Conservation (phyloP, 2,888 invertebrate species). For the Tenthredo amoena region DNA sequence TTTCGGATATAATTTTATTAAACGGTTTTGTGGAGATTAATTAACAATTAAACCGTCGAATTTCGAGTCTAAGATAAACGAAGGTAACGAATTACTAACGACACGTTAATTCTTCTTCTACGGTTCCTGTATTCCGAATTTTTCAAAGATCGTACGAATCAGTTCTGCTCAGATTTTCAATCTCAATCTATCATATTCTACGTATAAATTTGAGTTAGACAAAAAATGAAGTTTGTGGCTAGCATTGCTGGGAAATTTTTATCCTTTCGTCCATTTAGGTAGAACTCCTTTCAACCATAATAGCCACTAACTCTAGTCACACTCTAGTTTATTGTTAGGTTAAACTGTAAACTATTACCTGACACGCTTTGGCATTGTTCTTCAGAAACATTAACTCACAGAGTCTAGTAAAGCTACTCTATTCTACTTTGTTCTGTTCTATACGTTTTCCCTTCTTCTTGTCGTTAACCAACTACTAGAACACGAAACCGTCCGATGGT, state of each 20-base stretch:
- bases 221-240: background rate
- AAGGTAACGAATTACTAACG: background rate
- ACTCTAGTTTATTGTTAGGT: background rate
- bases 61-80: background rate
- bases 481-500: background rate
- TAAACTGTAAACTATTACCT: background rate
- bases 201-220: background rate
- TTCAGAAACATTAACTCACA: background rate
- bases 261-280: background rate
- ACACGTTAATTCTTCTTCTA: background rate
- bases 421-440: background rate
- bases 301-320: background rate
- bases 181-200: background rate
- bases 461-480: background rate
- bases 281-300: background rate
- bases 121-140: background rate
- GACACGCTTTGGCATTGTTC: background rate
- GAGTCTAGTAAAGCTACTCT: background rate
- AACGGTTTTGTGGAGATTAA: background rate
- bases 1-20: background rate
- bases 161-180: background rate
- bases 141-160: background rate
- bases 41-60: background rate
- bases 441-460: background rate
- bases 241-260: background rate